Base-by-base conservation (phyloP, 2,113 vertebrate genomes). In the Cacatua alba region DNA sequence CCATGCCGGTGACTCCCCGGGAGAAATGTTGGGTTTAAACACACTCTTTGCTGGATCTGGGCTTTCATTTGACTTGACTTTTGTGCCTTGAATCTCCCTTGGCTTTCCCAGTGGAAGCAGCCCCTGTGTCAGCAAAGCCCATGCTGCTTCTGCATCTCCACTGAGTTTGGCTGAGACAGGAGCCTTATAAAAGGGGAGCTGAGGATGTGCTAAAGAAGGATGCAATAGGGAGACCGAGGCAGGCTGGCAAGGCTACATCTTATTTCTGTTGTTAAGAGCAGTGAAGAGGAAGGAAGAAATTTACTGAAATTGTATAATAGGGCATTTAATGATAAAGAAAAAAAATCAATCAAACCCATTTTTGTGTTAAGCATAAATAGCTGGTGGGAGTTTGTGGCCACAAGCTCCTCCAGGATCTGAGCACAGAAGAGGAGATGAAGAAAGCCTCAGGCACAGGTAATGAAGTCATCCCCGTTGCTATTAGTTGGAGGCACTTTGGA, bases 121-220 rank as follows among this genome's bases (percentile, higher is more conserved):
- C 17, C 6, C 51, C 84, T 0, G 5, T 52, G 31, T 29, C 3
- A 4, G 74, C 1, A 4, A 63, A 71, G 59, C 33, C 29, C 51
- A 33, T 1, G 13, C 39, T 67, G 35, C n/a, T 35, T 67, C 29
- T 2, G 0, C 0, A 0, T 59, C 39, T 63, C 64, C 11, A 5
- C 19, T 0, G 3, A 11, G 77, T 8, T 9, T 86, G 51, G 52
- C 10, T 41, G 62, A 70, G 62, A 10, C 10, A 37, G 77, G 33
- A 94, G 44, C 37, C 43, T 68, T 48, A 18, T 9, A 20, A 17
- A 35, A 76, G 8, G 28, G 41, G 41, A 85, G 18, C 15, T 44
- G 53, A 43, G 68, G 53, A 33, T 63, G 44, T 78, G 46, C 49
- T 48, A 18, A 41, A 37, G 43, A 80, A 77, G 35, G 41, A 11